Evolutionary conservation across 2,113 vertebrate species (phyloP).

Genomic region (Noctilio leporinus): DNA sequence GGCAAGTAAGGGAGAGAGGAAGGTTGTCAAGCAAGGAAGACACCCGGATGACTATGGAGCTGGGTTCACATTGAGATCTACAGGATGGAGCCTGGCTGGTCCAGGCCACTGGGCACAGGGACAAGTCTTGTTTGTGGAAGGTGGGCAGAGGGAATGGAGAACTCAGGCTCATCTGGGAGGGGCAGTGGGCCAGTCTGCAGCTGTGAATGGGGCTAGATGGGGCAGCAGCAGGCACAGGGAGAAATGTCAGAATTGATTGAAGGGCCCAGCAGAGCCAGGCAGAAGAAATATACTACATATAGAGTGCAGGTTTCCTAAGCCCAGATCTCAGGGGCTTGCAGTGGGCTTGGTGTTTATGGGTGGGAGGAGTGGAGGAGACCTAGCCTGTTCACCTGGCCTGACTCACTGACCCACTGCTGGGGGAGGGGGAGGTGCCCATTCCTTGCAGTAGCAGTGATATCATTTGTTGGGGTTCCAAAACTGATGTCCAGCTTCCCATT

Average conservation of each 20-base stretch:
- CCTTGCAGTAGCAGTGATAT: background rate
- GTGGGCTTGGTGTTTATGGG: background rate
- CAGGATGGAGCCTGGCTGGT: background rate
- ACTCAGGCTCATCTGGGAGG: background rate
- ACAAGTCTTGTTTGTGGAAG: background rate
- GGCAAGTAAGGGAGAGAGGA: background rate
- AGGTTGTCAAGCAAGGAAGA: background rate
- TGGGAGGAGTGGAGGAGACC: background rate
- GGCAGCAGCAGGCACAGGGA: background rate
- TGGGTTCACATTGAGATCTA: background rate
- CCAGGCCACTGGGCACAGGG: too few relatives aligned
- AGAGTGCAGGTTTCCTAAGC: background rate
- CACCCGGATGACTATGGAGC: background rate
- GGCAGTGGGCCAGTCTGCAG: background rate
- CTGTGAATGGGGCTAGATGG: background rate
- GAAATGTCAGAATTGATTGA: background rate
- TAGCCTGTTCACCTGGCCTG: background rate
- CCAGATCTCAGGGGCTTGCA: background rate
- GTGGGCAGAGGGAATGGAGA: background rate
- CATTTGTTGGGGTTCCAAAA: background rate
- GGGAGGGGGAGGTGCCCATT: too few relatives aligned
- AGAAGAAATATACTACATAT: fast-evolving
- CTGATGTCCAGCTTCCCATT: background rate
- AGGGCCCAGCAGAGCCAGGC: background rate
- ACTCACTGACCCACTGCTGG: background rate